phyloP scores from a whole-genome alignment of 2,888 invertebrate species.

The Nematopogon swammerdamellus region DNA sequence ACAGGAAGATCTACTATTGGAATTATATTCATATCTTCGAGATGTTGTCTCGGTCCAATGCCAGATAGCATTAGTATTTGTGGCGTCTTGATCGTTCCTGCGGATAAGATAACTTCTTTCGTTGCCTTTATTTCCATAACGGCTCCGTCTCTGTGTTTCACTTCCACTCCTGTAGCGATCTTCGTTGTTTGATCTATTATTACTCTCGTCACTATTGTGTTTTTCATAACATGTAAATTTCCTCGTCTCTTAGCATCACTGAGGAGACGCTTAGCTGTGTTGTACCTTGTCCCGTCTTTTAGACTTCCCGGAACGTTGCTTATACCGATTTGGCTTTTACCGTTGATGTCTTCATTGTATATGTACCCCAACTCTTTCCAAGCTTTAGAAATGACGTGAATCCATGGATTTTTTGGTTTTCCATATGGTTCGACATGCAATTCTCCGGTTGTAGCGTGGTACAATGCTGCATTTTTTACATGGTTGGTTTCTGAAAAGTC shows the following conservation, averaged over 20 bases:
- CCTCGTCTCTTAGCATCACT: slow-evolving; percentile 15
- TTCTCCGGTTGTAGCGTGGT: slow-evolving; percentile 21
- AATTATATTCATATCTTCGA: slow-evolving; percentile 26
- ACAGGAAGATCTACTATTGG: slow-evolving; percentile 34
- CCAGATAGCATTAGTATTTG: slow-evolving; percentile 51
- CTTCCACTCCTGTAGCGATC: slow-evolving; percentile 30
- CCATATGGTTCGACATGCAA: slow-evolving; percentile 23
- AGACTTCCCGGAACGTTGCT: slow-evolving; percentile 40
- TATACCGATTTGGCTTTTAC: slow-evolving; percentile 36
- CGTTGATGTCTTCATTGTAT: slow-evolving; percentile 25
- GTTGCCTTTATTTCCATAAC: slow-evolving; percentile 24
- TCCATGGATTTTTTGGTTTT: slow-evolving; percentile 16
- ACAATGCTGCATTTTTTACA: slow-evolving; percentile 8
- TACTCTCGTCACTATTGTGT: slow-evolving; percentile 45
- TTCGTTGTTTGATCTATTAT: slow-evolving; percentile 40
- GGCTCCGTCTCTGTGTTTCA: slow-evolving; percentile 24
- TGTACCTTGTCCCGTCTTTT: slow-evolving; percentile 40
- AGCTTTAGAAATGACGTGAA: slow-evolving; percentile 21
- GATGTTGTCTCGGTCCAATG: slow-evolving; percentile 35
- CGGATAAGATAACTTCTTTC: slow-evolving; percentile 48
- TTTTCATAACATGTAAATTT: slow-evolving; percentile 38
- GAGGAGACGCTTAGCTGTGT: slow-evolving; percentile 48
- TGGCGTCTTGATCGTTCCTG: slow-evolving; percentile 45
- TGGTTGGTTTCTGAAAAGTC: slow-evolving; percentile 17
- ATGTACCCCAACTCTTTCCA: slow-evolving; percentile 36